These are phyloP conservation scores for Drosophila prosaltans DNA, from an alignment of 1,140 invertebrate species.

Conservation along the genomic window DNA sequence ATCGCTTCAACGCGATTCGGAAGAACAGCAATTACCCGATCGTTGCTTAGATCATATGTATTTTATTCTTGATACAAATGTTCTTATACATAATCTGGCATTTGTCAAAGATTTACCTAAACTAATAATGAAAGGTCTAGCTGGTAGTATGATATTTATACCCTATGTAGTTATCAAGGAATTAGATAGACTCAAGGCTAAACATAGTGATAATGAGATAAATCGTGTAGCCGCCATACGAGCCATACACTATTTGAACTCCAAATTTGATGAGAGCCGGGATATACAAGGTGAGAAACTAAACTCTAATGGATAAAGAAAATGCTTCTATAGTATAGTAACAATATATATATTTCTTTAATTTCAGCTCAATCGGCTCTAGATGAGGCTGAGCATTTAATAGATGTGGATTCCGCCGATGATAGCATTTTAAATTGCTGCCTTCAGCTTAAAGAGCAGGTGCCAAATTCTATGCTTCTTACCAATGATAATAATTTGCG, in stretches of 20 bases:
- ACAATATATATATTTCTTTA: background rate
- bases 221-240: conserved; percentile 47
- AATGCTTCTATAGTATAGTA: background rate
- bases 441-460: conserved; percentile 65
- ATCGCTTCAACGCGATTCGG: background rate
- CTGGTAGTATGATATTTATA: conserved; percentile 46
- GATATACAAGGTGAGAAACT: conserved; percentile 62
- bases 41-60: conserved; percentile 42
- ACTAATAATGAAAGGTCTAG: conserved; percentile 20
- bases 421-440: conserved; percentile 80
- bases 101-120: conserved; percentile 34
- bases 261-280: conserved; percentile 58
- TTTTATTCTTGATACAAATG: conserved; percentile 59
- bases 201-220: background rate
- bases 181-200: conserved; percentile 68
- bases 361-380: conserved; percentile 67
- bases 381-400: conserved; percentile 59
- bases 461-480: conserved; percentile 62
- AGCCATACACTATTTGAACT: conserved; percentile 74
- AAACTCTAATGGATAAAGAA: background rate
- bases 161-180: conserved; percentile 63
- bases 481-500: conserved; percentile 77
- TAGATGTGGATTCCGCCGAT: conserved; percentile 65
- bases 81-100: conserved; percentile 36
- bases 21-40: conserved; percentile 23